Evolutionary conservation across 2,797 vertebrate species (phyloP).

Genomic region (Falco columbarius): DNA sequence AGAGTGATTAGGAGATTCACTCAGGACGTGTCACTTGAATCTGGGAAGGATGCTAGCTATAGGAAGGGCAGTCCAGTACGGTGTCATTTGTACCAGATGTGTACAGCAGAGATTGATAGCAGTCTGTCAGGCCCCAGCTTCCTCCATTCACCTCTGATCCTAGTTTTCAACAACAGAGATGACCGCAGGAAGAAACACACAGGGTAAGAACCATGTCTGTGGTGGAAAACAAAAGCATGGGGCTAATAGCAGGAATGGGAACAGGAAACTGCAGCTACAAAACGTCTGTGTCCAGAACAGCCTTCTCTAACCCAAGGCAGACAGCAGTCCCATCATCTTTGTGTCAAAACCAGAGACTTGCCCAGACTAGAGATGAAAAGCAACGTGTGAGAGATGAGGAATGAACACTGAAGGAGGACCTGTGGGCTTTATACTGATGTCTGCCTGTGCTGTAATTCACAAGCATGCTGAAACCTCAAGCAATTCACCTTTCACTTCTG

Average conservation of each 20-base stretch:
- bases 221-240: fast-evolving
- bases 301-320: not conserved
- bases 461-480: not conserved
- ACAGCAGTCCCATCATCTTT: not conserved
- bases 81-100: fast-evolving
- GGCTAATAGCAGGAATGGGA: not conserved
- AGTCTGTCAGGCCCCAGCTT: not conserved
- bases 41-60: no score
- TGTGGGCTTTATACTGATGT: not conserved
- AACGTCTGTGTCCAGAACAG: not conserved
- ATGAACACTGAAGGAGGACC: not conserved
- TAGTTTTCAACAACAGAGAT: not conserved
- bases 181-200: not conserved
- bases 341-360: not conserved
- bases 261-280: not conserved
- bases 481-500: not conserved
- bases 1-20: not conserved
- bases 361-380: not conserved
- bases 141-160: not conserved
- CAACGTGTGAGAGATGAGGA: not conserved
- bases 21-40: not conserved
- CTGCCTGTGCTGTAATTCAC: not conserved
- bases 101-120: not conserved
- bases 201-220: not conserved
- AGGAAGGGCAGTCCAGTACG: no score